Conservation (phyloP, 2,113 vertebrate species). For the Aythya baeri region DNA sequence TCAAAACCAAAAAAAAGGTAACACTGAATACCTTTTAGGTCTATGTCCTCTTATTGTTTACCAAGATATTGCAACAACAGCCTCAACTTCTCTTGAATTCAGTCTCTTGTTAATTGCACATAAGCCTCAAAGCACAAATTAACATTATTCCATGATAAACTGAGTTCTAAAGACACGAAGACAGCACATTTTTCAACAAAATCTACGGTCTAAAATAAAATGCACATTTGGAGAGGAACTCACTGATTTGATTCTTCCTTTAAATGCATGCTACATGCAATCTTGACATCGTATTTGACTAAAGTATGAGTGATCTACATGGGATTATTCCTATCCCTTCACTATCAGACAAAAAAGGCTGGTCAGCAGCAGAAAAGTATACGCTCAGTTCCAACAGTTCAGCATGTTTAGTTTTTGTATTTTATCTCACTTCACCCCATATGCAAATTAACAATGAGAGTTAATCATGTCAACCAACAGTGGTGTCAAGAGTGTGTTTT, state of each 20-base stretch:
- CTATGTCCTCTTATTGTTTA: background rate
- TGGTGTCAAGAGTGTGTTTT: background rate
- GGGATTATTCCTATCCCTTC: background rate
- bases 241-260: background rate
- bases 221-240: background rate
- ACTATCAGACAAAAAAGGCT: background rate
- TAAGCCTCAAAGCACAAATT: background rate
- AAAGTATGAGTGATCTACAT: background rate
- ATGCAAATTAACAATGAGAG: background rate
- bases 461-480: background rate
- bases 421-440: background rate
- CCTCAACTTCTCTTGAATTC: background rate
- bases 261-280: accelerated
- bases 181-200: background rate
- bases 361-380: background rate
- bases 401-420: background rate
- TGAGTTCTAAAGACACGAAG: background rate
- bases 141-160: background rate
- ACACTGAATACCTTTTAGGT: background rate
- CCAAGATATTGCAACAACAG: background rate
- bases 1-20: background rate
- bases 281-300: background rate
- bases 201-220: background rate
- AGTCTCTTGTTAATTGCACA: background rate
- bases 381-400: background rate